Percentiles rank a stretch among this genome's conserved stretches.
Evolutionary conservation across 2,797 vertebrate genomes (phyloP).

Genomic region (Protonibea diacanthus): DNA sequence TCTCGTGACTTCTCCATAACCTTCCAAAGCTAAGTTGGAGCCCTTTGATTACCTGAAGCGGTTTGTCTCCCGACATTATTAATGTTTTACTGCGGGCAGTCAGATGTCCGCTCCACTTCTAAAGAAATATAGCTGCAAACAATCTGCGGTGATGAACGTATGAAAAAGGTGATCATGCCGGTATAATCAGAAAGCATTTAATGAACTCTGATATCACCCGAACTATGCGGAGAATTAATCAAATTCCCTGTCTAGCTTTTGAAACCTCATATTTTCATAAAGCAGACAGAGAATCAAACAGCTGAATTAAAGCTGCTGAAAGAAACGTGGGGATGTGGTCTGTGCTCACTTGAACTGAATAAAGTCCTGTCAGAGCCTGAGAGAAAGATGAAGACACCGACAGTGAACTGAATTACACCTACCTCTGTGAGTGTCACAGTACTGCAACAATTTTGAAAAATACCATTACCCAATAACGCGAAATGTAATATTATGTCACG

Average conservation of each 20-base stretch:
- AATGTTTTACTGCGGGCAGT: slow-evolving; percentile 20
- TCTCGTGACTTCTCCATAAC: slow-evolving; percentile 19
- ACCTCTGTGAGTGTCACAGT: neutral
- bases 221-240: neutral
- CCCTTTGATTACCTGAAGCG: slow-evolving; percentile 6
- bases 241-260: neutral
- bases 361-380: slow-evolving; percentile 8
- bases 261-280: slow-evolving; percentile 18
- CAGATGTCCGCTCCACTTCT: neutral
- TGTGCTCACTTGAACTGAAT: slow-evolving; percentile 7
- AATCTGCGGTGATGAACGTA: neutral
- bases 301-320: slow-evolving; percentile 6
- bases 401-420: neutral
- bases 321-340: slow-evolving; percentile 10
- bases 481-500: neutral
- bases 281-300: slow-evolving; percentile 18
- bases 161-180: neutral
- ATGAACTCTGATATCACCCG: neutral
- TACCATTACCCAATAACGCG: neutral
- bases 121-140: slow-evolving; percentile 4
- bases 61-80: neutral
- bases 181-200: slow-evolving; percentile 1
- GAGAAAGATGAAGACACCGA: slow-evolving; percentile 1
- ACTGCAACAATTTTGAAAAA: neutral
- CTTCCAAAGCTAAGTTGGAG: slow-evolving; percentile 22